Base-by-base conservation (phyloP, 2,888 invertebrate genomes). In the Plagodis pulveraria region DNA sequence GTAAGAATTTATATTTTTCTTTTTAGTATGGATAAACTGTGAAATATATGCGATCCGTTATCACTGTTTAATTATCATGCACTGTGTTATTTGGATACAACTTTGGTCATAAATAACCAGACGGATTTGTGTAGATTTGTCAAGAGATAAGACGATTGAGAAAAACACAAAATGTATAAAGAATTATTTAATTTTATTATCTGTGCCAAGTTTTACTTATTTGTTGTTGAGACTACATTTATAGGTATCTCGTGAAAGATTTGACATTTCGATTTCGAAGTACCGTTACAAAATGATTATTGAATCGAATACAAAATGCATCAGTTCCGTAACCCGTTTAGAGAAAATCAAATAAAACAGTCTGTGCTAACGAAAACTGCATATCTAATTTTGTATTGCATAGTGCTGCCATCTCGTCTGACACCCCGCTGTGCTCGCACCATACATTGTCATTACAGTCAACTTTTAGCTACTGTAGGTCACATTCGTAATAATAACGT, bases 391-490 rank as follows among this genome's bases (percentile, higher is more conserved):
- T 47, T 10, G 54, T 35, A 6, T 42, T 11, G 9, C n/a, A 6
- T n/a, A 36, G 36, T 36, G 36, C 42, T 42, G 42, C 32, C 47
- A 48, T 42, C 41, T 44, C 38, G 32, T 8, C 11, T 6, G 50
- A 43, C 38, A 2, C 34, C 59, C 59, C 47, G 43, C 59, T 55
- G 59, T 0, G 55, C 40, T 11, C n/a, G 43, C 50, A 44, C 44
- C 41, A 45, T 59, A 36, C 47, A 59, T 50, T 33, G 50, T 55
- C 50, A 51, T 58, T 54, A 58, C 50, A 54, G 50, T 46, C 43
- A 8, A 44, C 38, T 55, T 33, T 50, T 43, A 33, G 59, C 59
- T 59, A 59, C 59, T 50, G 59, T 55, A 34, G 54, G 33, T 50
- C 47, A 59, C 35, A 54, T 54, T 40, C 32, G 22, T 52, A 45